Percentiles rank a stretch among this genome's conserved stretches.
Conservation (phyloP, 2,888 invertebrate species). For the Sarcophaga subvicina region DNA sequence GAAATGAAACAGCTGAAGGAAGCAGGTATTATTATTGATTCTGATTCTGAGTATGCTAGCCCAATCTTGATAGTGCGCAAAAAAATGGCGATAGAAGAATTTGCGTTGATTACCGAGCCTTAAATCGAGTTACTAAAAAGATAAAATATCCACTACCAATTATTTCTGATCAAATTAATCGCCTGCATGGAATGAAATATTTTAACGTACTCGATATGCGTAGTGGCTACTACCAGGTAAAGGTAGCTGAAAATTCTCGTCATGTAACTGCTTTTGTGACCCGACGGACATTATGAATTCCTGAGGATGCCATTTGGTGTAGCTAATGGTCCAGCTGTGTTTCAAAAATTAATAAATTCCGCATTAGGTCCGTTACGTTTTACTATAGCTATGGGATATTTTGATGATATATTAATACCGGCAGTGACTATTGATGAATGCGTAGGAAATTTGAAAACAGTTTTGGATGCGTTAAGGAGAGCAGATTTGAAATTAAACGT, state of each 20-base stretch:
- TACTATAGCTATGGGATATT: conserved; percentile 30
- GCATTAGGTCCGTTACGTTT: conserved; percentile 18
- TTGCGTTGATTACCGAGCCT: too few species aligned
- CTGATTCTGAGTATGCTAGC: too few species aligned
- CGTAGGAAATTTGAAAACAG: too few species aligned
- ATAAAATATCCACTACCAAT: too few species aligned
- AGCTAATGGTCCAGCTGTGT: conserved; percentile 16
- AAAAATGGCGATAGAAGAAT: too few species aligned
- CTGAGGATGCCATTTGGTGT: conserved; percentile 19
- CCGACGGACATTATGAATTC: conserved; percentile 4
- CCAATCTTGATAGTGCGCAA: too few species aligned
- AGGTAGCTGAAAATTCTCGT: background rate
- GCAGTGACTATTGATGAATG: background rate
- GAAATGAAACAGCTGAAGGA: too few species aligned
- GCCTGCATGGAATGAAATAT: too few species aligned
- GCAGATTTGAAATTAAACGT: background rate
- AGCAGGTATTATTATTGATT: too few species aligned
- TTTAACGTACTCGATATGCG: too few species aligned
- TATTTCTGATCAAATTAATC: too few species aligned
- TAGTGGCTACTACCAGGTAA: conserved; percentile 5
- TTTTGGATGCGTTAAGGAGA: too few species aligned
- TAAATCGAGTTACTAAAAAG: background rate
- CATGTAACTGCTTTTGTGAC: background rate
- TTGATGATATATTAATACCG: conserved; percentile 28
- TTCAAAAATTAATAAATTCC: conserved; percentile 26